These are phyloP conservation scores for Rhopalosiphum nymphaeae DNA, from an alignment of 2,888 invertebrate genomes.

Conservation along the genomic window DNA sequence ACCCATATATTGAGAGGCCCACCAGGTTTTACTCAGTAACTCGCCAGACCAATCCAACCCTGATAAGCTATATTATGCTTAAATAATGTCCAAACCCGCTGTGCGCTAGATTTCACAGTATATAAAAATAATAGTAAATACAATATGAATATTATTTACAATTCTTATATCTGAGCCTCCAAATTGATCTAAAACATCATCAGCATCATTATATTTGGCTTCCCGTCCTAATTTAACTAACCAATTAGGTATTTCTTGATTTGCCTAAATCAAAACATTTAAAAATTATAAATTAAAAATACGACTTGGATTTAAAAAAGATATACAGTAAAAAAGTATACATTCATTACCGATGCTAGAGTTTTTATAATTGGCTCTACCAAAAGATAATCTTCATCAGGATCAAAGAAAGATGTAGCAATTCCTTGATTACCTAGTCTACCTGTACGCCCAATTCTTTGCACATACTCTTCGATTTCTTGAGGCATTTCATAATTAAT, in stretches of 20 bases:
- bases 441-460: conserved; percentile 94
- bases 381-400: conserved; percentile 75
- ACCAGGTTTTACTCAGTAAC: no score
- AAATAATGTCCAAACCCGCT: neutral
- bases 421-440: conserved; percentile 91
- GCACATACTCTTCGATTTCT: conserved; percentile 93
- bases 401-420: conserved; percentile 88
- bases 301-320: neutral
- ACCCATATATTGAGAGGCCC: no score
- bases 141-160: conserved; percentile 70
- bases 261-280: conserved; percentile 73
- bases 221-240: conserved; percentile 73
- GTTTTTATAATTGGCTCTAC: conserved; percentile 80
- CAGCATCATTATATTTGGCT: conserved; percentile 70
- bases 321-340: neutral
- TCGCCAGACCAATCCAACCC: no score
- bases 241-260: conserved; percentile 85
- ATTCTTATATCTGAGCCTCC: conserved; percentile 80
- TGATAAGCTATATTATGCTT: neutral
- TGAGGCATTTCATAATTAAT: conserved; percentile 93
- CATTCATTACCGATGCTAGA: conserved; percentile 73
- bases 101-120: neutral
- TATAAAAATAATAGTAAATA: neutral
- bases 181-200: conserved; percentile 72
- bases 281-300: neutral